Conservation (phyloP, 2,113 vertebrate species). For the Puffinus mauretanicus region DNA sequence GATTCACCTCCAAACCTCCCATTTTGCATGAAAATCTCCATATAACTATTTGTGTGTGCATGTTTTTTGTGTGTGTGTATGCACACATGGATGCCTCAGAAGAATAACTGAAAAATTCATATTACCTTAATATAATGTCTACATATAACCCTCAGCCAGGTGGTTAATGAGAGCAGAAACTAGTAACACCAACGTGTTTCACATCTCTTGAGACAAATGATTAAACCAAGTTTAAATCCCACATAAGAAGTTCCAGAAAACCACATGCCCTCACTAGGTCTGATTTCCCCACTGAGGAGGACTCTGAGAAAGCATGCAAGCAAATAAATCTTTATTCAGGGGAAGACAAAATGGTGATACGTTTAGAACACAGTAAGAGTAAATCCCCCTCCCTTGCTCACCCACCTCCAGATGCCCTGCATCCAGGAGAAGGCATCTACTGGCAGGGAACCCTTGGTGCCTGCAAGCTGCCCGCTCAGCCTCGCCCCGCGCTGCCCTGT, state of each 20-base stretch:
- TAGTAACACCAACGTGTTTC: not conserved
- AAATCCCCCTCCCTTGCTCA: not conserved
- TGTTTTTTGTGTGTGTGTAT: not conserved
- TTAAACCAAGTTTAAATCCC: not conserved
- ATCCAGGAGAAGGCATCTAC: not conserved
- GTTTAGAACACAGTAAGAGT: not conserved
- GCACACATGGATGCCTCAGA: not conserved
- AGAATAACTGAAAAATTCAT: not conserved
- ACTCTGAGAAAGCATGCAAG: not conserved
- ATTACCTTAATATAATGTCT: not conserved
- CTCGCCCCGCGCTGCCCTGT: not conserved
- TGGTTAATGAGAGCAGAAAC: not conserved
- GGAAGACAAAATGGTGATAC: not conserved
- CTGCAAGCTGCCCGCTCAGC: not conserved
- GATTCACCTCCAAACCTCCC: not conserved
- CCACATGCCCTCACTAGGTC: not conserved
- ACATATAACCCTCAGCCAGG: not conserved
- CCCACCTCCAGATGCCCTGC: no score
- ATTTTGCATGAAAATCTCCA: not conserved
- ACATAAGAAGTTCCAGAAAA: not conserved
- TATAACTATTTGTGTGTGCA: not conserved
- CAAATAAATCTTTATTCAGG: not conserved
- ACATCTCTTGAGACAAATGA: not conserved
- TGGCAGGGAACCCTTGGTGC: not conserved
- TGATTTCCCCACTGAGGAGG: not conserved